Evolutionary conservation across 2,888 invertebrate genomes (phyloP).

Genomic region (Sphaeridia pumilis): DNA sequence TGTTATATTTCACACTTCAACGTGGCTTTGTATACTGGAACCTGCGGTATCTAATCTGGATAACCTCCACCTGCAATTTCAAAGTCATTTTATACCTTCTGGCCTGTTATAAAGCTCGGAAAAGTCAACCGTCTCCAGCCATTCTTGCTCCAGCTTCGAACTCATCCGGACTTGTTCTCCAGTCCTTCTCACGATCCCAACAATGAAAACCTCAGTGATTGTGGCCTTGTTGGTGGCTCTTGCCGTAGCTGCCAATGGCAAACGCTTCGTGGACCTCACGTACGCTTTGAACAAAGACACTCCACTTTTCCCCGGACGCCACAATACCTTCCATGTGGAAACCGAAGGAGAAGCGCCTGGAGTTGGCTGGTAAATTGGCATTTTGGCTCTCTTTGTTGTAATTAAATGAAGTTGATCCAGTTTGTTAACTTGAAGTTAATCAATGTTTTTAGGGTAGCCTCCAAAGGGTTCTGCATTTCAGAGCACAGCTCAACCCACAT

Average conservation of each 20-base stretch:
- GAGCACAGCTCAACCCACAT: constrained; percentile 55
- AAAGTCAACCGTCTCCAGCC: no score
- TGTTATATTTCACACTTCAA: no score
- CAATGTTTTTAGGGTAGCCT: constrained; percentile 16
- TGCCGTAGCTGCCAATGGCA: neutral
- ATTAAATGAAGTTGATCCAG: no score
- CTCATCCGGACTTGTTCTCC: no score
- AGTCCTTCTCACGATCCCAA: no score
- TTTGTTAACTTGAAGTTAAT: neutral
- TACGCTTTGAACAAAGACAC: constrained; percentile 30
- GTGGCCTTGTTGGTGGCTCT: neutral
- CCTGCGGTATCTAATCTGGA: no score
- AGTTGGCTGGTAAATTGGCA: constrained; percentile 21
- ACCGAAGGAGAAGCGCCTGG: constrained; percentile 15
- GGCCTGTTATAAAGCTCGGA: no score
- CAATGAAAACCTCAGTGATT: no score
- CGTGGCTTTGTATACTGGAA: no score
- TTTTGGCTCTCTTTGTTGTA: neutral
- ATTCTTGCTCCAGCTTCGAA: no score
- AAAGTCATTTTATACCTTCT: no score
- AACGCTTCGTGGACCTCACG: constrained; percentile 22
- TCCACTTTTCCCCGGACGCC: constrained; percentile 24
- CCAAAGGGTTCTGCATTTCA: constrained; percentile 35
- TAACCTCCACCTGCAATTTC: no score
- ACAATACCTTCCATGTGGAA: constrained; percentile 18